Evolutionary conservation across 2,113 vertebrate genomes (phyloP), one percentile per base, ranked within the genome.

Genomic region (Etheostoma spectabile): DNA sequence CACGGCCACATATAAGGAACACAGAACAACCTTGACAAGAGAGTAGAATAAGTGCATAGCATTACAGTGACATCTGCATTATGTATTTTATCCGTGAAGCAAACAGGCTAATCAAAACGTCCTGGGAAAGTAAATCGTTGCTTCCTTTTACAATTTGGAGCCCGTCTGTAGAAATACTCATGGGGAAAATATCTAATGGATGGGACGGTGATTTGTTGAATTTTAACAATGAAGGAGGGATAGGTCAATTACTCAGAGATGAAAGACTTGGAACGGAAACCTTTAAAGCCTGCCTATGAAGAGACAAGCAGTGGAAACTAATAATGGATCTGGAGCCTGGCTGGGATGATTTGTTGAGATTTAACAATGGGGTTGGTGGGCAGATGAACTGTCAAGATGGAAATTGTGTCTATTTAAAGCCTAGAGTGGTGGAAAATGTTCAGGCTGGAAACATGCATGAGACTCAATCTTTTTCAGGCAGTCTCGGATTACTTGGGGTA

Each of bases 361-460:
- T 89, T 91, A 90, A 88, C 91, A 92, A 91, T 90, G 79, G 87
- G 71, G 86, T 93, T 86, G 89, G 86, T 85, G 83, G 84, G 85
- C 86, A 89, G 90, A 93, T 89, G 90, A 89, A 92, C 89, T 89
- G 79, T 91, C 86, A 89, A 91, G 88, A 91, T 92, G 93, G 91
- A 92, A 92, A 94, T 60, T n/a, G 74, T 38, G 76, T 89, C 92
- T 93, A 94, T 94, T 93, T 94, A 93, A 93, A 93, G 90, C 67
- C 56, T 24, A 2, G 64, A 49, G 72, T 82, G 82, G 87, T 78
- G 87, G 92, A 91, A 93, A 93, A 87, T 74, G 83, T 91, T 84
- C 70, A 56, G 79, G 75, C 82, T 92, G 91, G 90, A 92, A 89
- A 88, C 90, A 87, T 73, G 75, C 88, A 82, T 90, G 83, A 90